Percentiles rank a stretch among this genome's conserved stretches.
Evolutionary conservation across 2,797 vertebrate species (phyloP).

Genomic region (Zalophus californianus): DNA sequence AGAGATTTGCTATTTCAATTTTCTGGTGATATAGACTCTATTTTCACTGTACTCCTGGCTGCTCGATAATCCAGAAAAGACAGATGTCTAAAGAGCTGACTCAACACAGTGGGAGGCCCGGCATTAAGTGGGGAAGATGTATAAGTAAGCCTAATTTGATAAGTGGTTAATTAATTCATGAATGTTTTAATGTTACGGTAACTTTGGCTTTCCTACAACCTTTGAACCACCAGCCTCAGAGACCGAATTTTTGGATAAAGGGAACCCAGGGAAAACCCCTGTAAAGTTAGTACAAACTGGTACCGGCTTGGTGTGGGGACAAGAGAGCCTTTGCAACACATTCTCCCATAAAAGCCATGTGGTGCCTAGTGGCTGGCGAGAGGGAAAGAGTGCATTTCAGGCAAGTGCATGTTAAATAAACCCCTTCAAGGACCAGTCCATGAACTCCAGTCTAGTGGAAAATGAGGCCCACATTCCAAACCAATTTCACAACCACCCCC

Average conservation of each 20-base stretch:
- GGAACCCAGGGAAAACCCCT: neutral
- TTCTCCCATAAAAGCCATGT: neutral
- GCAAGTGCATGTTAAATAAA: constrained; percentile 57
- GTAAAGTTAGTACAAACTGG: neutral
- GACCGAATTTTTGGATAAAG: neutral
- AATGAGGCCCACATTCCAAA: constrained; percentile 73
- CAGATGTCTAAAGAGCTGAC: neutral
- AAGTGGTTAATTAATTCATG: neutral
- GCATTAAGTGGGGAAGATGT: neutral
- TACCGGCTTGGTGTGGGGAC: neutral
- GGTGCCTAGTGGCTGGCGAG: neutral
- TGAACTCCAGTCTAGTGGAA: constrained; percentile 61
- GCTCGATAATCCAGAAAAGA: neutral
- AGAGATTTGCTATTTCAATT: constrained; percentile 28
- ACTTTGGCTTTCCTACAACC: constrained; percentile 38
- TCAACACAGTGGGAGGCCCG: neutral
- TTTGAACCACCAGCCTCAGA: neutral
- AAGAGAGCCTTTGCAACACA: neutral
- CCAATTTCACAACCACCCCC: constrained; percentile 22
- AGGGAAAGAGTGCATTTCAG: constrained; percentile 62
- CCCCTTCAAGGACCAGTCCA: constrained; percentile 56
- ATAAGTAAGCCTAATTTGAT: neutral
- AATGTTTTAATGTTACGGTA: constrained; percentile 23
- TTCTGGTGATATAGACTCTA: neutral
- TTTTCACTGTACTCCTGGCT: neutral